Conservation (phyloP, 1,140 invertebrate genomes). For the Drosophila setifemur region DNA sequence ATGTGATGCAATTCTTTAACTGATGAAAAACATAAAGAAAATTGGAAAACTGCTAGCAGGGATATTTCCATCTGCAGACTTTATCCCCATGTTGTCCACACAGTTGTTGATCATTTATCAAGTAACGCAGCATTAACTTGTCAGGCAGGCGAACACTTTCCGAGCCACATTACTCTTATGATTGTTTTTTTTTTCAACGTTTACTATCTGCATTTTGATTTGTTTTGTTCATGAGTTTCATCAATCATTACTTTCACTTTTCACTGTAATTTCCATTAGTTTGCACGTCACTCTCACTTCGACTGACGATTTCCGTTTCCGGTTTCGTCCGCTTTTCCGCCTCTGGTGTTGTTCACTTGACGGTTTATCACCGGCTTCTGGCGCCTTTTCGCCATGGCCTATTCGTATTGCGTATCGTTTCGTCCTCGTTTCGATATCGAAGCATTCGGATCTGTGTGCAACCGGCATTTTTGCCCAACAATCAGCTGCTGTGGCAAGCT, state of each 20-base stretch:
- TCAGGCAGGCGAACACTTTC: conserved; percentile 6
- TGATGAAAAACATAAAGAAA: background rate
- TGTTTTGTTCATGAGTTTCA: conserved; percentile 1
- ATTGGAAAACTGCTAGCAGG: background rate
- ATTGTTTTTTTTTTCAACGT: background rate
- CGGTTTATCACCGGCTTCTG: conserved; percentile 67
- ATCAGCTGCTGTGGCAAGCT: conserved; percentile 46
- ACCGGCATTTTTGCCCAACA: conserved; percentile 57
- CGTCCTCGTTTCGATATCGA: conserved; percentile 54
- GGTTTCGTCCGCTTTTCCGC: conserved; percentile 8
- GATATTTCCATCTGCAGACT: background rate
- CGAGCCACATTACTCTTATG: conserved; percentile 9
- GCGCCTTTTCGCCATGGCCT: conserved; percentile 8
- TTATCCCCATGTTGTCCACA: conserved; percentile 7
- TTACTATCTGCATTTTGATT: conserved; percentile 1
- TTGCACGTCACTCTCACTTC: conserved; percentile 8
- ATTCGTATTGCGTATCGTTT: background rate
- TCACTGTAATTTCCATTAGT: conserved; percentile 5
- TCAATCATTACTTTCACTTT: conserved; percentile 29
- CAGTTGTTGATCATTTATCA: conserved; percentile 56
- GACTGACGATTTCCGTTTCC: conserved; percentile 1
- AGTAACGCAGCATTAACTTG: conserved; percentile 22
- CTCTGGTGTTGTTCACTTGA: conserved; percentile 34
- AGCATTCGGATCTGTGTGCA: conserved; percentile 23
- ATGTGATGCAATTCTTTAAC: too few species aligned